Percentiles rank a stretch among this genome's conserved stretches.
These are phyloP conservation scores for Cheilosia soror DNA, from an alignment of 2,888 invertebrate genomes.

Conservation along the genomic window DNA sequence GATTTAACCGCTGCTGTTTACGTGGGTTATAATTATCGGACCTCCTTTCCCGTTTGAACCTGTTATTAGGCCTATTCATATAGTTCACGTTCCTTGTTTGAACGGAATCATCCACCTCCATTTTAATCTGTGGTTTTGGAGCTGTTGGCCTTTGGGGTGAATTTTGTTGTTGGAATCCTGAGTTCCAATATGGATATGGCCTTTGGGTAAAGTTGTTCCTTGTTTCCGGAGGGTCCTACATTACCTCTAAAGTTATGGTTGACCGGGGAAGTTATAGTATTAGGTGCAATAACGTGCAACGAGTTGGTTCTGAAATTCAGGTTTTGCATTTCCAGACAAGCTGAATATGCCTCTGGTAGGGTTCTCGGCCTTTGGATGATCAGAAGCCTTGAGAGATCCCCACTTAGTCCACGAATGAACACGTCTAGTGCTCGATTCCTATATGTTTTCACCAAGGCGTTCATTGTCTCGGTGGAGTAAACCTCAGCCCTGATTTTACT, in stretches of 20 bases:
- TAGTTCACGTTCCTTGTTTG: slow-evolving; percentile 19
- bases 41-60: slow-evolving; percentile 1
- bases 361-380: slow-evolving; percentile 11
- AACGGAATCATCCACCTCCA: slow-evolving; percentile 11
- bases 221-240: neutral
- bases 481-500: too few relatives aligned
- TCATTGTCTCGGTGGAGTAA: too few relatives aligned
- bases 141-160: neutral
- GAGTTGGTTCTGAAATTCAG: slow-evolving; percentile 20
- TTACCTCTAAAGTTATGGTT: neutral
- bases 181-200: neutral
- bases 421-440: too few relatives aligned
- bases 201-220: slow-evolving; percentile 1
- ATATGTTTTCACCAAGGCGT: too few relatives aligned
- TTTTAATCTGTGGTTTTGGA: slow-evolving; percentile 25
- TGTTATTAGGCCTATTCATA: slow-evolving; percentile 3
- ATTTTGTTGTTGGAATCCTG: neutral
- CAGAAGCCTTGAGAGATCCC: too few relatives aligned
- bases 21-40: neutral
- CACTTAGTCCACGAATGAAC: too few relatives aligned
- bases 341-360: slow-evolving; percentile 16
- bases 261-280: neutral
- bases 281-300: slow-evolving; percentile 8
- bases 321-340: slow-evolving; percentile 21
- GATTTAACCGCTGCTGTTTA: neutral